Conservation (phyloP, 2,888 invertebrate genomes). For the Sericinus montela region DNA sequence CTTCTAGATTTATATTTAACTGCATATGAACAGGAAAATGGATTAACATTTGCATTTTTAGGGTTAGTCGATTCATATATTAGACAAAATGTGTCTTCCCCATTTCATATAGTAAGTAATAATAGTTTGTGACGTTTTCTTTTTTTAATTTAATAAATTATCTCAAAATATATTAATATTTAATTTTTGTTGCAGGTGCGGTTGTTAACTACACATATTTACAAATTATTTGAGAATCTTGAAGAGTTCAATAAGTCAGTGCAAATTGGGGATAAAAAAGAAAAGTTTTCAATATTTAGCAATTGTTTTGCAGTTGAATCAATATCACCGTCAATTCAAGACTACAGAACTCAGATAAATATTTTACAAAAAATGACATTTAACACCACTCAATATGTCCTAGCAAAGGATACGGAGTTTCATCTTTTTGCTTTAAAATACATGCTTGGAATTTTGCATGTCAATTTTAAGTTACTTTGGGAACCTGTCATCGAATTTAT, state of each 20-base stretch:
- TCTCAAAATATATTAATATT: neutral
- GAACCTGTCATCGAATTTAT: slow-evolving; percentile 88
- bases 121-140: neutral
- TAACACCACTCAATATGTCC: slow-evolving; percentile 77
- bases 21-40: slow-evolving; percentile 66
- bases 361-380: slow-evolving; percentile 86
- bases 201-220: slow-evolving; percentile 85
- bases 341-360: slow-evolving; percentile 88
- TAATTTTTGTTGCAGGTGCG: slow-evolving; percentile 77
- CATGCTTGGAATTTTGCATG: slow-evolving; percentile 88
- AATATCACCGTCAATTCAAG: slow-evolving; percentile 85
- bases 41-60: slow-evolving; percentile 59
- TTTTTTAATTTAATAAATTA: neutral
- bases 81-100: slow-evolving; percentile 82
- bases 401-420: slow-evolving; percentile 78
- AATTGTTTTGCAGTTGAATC: slow-evolving; percentile 85
- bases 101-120: slow-evolving; percentile 82
- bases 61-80: slow-evolving; percentile 73
- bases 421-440: slow-evolving; percentile 85
- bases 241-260: slow-evolving; percentile 64
- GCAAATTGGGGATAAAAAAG: slow-evolving; percentile 46
- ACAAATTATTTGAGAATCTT: slow-evolving; percentile 82
- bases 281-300: slow-evolving; percentile 81
- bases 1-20: slow-evolving; percentile 76
- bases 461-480: slow-evolving; percentile 95